Percentiles rank a stretch among this genome's conserved stretches.
Conservation (phyloP, 2,888 invertebrate genomes). For the Micoletzkya japonica region DNA sequence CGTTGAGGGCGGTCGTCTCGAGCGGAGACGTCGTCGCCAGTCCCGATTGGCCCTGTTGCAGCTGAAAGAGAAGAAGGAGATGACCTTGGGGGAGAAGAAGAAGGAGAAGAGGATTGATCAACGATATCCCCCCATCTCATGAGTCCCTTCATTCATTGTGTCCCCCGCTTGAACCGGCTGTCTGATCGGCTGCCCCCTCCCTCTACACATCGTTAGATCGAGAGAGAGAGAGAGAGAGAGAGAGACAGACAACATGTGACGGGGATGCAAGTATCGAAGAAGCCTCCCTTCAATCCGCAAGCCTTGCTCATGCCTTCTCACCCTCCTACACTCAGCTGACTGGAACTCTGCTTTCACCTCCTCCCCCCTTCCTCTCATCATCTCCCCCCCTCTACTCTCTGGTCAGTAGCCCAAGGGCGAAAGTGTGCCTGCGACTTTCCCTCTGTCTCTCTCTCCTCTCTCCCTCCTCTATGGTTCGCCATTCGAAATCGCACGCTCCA, state of each 20-base stretch:
- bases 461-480: slow-evolving; percentile 20
- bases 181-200: neutral
- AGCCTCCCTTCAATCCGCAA: no score
- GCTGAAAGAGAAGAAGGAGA: no score
- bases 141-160: slow-evolving; percentile 4
- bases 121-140: slow-evolving; percentile 4
- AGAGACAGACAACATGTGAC: no score
- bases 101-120: slow-evolving; percentile 7
- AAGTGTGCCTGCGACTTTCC: neutral
- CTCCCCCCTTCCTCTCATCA: neutral
- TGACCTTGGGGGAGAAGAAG: neutral
- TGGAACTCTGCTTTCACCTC: neutral
- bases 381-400: no score
- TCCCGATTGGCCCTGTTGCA: neutral
- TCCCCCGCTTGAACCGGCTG: slow-evolving; percentile 6
- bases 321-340: slow-evolving; percentile 14
- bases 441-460: neutral
- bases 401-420: neutral
- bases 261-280: no score
- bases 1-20: slow-evolving; percentile 4
- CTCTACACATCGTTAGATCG: neutral
- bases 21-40: neutral
- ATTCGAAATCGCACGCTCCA: slow-evolving; percentile 18
- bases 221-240: no score
- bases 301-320: no score